Evolutionary conservation across 2,797 vertebrate species (phyloP), one percentile per base, ranked within the genome.

Genomic region (Emydoidea blandingii): DNA sequence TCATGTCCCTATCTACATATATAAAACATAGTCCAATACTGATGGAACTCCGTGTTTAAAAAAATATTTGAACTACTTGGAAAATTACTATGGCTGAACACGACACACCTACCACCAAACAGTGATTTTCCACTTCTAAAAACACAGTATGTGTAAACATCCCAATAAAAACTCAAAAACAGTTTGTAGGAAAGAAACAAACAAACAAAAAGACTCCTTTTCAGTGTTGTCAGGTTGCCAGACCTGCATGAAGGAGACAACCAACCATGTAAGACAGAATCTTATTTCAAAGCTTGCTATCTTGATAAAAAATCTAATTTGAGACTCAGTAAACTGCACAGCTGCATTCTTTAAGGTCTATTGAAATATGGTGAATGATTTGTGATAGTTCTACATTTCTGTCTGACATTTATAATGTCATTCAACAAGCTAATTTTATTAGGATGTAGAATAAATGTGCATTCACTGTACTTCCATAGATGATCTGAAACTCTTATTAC

Each of bases 401-500:
- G 56, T 50, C 79, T 90, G 88, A 90, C 76, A 90, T 90, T 87
- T 90, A 72, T 89, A 89, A 65, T 80, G 72, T 76, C 80, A 92
- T 86, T 89, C 68, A 80, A 90, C 34, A 59, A 83, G 84, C 74
- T 50, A 52, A n/a, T 90, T 82, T 93, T 86, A 92, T 93, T 83
- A 44, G 34, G 56, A 79, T 72, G 14, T 53, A 68, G 81, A 25
- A 49, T 37, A 83, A 59, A 80, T 8, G 31, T 59, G 47, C 5
- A 83, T 83, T 87, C 31, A 25, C 52, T 93, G 74, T 57, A 83
- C 59, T 87, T 81, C 83, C 49, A n/a, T n/a, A 90, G 50, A 72
- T 50, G 56, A 89, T 79, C n/a, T n/a, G 72, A 81, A 86, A 83
- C 78, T 59, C 59, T 78, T 57, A 52, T 83, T 86, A 16, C 52